Conservation (phyloP, 2,888 invertebrate species). For the Koerneria pararmatus region DNA sequence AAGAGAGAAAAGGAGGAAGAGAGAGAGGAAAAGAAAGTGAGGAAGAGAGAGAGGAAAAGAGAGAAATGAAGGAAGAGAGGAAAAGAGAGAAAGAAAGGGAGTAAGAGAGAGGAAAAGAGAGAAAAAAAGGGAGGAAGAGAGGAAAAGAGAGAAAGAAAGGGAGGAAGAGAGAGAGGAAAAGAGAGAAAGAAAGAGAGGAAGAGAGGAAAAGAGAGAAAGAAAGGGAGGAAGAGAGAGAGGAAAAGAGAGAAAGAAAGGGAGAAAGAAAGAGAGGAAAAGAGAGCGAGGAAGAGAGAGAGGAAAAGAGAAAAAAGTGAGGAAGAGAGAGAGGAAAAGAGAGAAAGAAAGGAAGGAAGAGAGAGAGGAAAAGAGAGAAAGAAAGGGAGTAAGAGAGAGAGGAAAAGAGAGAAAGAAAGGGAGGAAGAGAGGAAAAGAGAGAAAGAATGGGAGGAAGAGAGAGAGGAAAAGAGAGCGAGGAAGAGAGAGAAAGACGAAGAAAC, state of each 20-base stretch:
- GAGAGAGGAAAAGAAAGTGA: too few species aligned
- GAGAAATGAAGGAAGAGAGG: too few species aligned
- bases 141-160: too few species aligned
- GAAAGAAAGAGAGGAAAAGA: background rate
- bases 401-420: background rate
- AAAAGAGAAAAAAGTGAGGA: too few species aligned
- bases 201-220: background rate
- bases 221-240: background rate
- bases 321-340: too few species aligned
- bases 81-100: too few species aligned
- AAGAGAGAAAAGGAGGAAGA: too few species aligned
- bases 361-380: background rate
- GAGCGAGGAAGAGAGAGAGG: background rate
- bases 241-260: background rate
- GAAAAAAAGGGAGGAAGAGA: too few species aligned
- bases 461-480: background rate
- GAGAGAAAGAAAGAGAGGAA: too few species aligned
- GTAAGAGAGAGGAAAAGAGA: too few species aligned
- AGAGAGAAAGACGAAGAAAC: background rate
- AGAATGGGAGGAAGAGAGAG: background rate
- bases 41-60: too few species aligned
- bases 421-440: background rate
- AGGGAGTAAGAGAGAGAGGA: background rate
- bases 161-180: too few species aligned
- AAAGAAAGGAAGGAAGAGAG: background rate